Conservation (phyloP, 2,113 vertebrate species). For the Cryptotis parvus region DNA sequence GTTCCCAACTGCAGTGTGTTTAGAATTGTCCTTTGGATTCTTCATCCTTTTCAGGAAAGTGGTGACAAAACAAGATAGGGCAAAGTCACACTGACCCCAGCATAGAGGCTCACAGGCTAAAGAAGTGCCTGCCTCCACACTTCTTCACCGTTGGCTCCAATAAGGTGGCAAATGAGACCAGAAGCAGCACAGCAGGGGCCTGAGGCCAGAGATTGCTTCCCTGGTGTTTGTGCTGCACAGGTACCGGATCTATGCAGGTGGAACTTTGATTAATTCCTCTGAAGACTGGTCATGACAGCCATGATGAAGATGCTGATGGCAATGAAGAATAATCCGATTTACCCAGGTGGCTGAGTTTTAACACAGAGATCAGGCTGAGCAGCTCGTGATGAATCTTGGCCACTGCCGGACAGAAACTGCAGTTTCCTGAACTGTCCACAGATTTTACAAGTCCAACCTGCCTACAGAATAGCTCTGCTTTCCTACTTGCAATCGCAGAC, state of each 20-base stretch:
- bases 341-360: background rate
- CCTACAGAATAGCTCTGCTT: background rate
- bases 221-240: background rate
- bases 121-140: fast-evolving
- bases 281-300: background rate
- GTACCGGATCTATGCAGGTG: fast-evolving
- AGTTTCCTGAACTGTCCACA: background rate
- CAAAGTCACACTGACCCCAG: background rate
- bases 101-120: background rate
- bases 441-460: constrained; percentile 15
- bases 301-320: background rate
- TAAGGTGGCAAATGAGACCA: background rate
- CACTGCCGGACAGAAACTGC: background rate
- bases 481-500: background rate
- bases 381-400: background rate
- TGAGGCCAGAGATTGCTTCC: background rate
- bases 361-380: background rate
- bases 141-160: background rate
- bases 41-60: background rate
- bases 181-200: background rate
- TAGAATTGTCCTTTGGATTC: background rate
- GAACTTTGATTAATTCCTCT: background rate
- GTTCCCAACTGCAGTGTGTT: background rate
- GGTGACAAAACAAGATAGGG: background rate
- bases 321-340: background rate